These are phyloP conservation scores for Florisuga fusca DNA, from an alignment of 2,797 vertebrate species.

Conservation along the genomic window DNA sequence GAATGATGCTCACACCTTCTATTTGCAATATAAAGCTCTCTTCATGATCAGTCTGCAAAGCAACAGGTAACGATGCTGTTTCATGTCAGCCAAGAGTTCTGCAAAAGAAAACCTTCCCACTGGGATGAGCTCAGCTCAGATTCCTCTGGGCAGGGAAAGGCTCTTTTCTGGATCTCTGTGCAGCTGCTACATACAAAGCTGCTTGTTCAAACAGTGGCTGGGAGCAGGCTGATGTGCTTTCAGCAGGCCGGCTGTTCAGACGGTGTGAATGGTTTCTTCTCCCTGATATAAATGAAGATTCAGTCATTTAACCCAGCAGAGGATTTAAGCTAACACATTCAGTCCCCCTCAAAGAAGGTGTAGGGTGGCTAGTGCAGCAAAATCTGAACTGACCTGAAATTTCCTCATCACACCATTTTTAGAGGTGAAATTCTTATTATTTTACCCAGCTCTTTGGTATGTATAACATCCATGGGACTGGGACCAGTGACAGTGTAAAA, in stretches of 20 bases:
- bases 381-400: background rate
- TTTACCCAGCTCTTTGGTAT: background rate
- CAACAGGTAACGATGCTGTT: conserved; percentile 22
- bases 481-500: accelerated
- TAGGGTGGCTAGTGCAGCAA: background rate
- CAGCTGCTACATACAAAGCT: background rate
- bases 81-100: background rate
- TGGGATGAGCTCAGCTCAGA: background rate
- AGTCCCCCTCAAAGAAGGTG: background rate
- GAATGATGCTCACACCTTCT: background rate
- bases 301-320: background rate
- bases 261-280: background rate
- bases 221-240: background rate
- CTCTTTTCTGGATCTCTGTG: background rate
- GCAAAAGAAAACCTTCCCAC: background rate
- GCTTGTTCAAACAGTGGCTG: background rate
- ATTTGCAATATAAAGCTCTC: background rate
- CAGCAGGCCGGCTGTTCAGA: background rate
- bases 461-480: accelerated
- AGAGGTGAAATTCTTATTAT: background rate
- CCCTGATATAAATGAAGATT: background rate
- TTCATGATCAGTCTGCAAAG: conserved; percentile 1
- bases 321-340: background rate
- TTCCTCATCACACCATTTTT: background rate
- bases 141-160: accelerated